Evolutionary conservation across 2,797 vertebrate species (phyloP).

Genomic region (Anabacerthia variegaticeps): DNA sequence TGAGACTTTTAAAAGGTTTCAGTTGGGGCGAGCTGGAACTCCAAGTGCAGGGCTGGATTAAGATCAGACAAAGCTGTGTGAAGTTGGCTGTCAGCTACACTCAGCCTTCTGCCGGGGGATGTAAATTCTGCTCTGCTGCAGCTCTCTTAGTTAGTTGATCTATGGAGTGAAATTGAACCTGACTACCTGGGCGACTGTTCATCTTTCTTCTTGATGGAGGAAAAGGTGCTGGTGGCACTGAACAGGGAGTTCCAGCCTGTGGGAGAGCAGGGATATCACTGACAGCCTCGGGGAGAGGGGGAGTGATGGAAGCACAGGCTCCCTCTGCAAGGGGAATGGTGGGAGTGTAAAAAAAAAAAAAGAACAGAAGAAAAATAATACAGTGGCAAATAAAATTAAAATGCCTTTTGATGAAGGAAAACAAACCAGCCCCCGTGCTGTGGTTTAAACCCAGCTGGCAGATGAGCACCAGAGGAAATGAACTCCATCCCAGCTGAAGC

Average conservation of each 20-base stretch:
- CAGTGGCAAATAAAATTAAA: neutral
- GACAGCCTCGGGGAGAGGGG: neutral
- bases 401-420: neutral
- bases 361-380: neutral
- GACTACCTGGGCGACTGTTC: conserved; percentile 24
- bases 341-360: neutral
- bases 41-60: conserved; percentile 53
- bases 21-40: neutral
- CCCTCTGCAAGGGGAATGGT: neutral
- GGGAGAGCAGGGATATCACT: neutral
- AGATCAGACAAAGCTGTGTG: conserved; percentile 55
- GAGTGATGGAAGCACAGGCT: neutral
- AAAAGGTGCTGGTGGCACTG: conserved; percentile 33
- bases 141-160: conserved; percentile 56
- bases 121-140: conserved; percentile 49
- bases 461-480: neutral
- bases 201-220: conserved; percentile 61
- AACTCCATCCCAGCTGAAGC: neutral
- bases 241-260: neutral
- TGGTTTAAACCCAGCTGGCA: neutral
- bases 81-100: conserved; percentile 61
- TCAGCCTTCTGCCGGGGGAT: conserved; percentile 51
- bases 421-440: accelerated
- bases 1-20: neutral
- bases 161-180: conserved; percentile 59